Conservation (phyloP, 2,113 vertebrate genomes). For the Trochalopteron elliotii region DNA sequence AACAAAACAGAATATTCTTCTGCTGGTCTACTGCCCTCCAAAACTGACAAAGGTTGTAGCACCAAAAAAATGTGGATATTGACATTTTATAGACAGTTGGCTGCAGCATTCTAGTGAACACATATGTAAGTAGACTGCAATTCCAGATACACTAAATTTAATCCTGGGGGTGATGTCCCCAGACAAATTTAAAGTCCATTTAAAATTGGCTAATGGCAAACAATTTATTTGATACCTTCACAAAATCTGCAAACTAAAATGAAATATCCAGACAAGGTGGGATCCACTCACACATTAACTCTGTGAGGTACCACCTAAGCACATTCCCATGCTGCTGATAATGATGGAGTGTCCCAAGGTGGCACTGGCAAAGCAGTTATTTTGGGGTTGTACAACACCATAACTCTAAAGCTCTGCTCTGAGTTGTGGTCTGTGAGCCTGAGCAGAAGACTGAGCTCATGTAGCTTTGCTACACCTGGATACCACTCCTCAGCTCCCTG, state of each 20-base stretch:
- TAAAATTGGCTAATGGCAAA: neutral
- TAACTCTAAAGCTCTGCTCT: neutral
- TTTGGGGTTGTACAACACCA: neutral
- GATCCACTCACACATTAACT: neutral
- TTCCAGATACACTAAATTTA: neutral
- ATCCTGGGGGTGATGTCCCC: rapidly evolving
- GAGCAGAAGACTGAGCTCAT: neutral
- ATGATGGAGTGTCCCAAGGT: neutral
- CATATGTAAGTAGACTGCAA: neutral
- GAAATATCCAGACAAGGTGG: neutral
- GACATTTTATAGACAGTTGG: neutral
- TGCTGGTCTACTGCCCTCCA: neutral
- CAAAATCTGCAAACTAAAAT: neutral
- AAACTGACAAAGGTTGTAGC: neutral
- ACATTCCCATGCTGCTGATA: neutral
- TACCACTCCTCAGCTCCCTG: neutral
- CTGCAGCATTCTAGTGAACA: neutral
- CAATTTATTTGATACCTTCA: rapidly evolving
- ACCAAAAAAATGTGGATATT: neutral
- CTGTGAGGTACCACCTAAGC: neutral
- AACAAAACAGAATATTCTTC: neutral
- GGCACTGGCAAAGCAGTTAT: neutral
- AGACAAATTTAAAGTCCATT: neutral
- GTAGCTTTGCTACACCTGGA: neutral
- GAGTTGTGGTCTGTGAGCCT: neutral